Conservation (phyloP, 2,797 vertebrate species). For the Paedocypris micromegethes region DNA sequence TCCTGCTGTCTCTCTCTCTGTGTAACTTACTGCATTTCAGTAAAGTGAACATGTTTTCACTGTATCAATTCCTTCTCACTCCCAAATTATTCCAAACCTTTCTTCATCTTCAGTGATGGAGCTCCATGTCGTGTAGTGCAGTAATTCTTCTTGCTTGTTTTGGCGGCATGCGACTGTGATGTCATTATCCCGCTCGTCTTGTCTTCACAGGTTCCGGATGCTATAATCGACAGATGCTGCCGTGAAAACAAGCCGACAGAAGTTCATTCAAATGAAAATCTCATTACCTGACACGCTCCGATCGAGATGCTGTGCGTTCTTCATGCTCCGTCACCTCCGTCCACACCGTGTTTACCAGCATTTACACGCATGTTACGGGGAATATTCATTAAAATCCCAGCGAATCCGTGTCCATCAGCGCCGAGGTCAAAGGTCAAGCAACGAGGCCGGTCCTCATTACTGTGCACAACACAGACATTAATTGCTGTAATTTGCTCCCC, state of each 20-base stretch:
- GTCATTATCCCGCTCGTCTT: no score
- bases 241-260: background rate
- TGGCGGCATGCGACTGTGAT: no score
- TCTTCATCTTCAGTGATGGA: no score
- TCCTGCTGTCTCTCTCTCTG: no score
- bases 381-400: conserved; percentile 16
- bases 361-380: background rate
- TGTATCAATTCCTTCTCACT: no score
- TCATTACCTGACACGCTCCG: conserved; percentile 12
- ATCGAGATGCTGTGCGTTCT: background rate
- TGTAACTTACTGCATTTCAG: no score
- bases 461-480: conserved; percentile 31
- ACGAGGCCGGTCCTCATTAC: conserved; percentile 22
- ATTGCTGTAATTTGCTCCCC: conserved; percentile 16
- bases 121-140: no score
- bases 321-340: conserved; percentile 2
- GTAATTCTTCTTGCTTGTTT: no score
- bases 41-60: no score
- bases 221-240: no score
- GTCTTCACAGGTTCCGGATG: no score
- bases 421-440: conserved; percentile 15
- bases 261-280: background rate
- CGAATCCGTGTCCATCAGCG: conserved; percentile 8
- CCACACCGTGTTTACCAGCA: background rate
- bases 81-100: no score